phyloP scores from a whole-genome alignment of 2,888 invertebrate species.

The Alcis repandata region DNA sequence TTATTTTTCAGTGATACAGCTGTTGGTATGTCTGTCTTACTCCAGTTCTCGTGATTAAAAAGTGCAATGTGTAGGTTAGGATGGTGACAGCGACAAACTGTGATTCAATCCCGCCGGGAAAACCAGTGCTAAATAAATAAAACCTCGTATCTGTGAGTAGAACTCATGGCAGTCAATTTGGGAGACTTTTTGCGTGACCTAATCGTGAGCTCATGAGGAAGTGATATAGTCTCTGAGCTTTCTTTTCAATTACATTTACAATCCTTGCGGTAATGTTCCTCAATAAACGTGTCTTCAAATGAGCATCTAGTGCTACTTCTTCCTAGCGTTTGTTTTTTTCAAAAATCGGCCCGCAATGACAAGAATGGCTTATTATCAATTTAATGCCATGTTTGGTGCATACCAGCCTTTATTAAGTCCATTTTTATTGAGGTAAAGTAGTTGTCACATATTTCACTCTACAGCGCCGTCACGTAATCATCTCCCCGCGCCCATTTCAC shows the following conservation, averaged over 20 bases:
- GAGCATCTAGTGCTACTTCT: not conserved
- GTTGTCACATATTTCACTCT: constrained; percentile 67
- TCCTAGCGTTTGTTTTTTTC: not conserved
- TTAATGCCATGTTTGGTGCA: not conserved
- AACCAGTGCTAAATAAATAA: not conserved
- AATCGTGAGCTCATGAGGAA: not conserved
- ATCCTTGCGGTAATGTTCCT: not conserved
- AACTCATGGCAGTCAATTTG: not conserved
- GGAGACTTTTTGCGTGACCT: not conserved
- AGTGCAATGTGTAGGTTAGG: not conserved
- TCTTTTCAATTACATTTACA: not conserved
- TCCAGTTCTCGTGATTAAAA: not conserved
- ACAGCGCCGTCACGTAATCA: constrained; percentile 54
- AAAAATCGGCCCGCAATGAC: not conserved
- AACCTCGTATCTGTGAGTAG: not conserved
- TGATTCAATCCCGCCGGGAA: not conserved
- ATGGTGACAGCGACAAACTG: not conserved
- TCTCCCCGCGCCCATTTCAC: constrained; percentile 43
- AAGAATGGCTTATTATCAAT: not conserved
- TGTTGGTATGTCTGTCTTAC: not conserved
- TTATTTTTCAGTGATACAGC: not conserved
- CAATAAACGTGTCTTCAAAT: not conserved
- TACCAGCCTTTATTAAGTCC: constrained; percentile 13
- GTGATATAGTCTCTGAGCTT: not conserved
- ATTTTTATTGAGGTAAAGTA: constrained; percentile 24